Base-by-base conservation (phyloP, 2,797 vertebrate genomes). In the Semaprochilodus insignis region DNA sequence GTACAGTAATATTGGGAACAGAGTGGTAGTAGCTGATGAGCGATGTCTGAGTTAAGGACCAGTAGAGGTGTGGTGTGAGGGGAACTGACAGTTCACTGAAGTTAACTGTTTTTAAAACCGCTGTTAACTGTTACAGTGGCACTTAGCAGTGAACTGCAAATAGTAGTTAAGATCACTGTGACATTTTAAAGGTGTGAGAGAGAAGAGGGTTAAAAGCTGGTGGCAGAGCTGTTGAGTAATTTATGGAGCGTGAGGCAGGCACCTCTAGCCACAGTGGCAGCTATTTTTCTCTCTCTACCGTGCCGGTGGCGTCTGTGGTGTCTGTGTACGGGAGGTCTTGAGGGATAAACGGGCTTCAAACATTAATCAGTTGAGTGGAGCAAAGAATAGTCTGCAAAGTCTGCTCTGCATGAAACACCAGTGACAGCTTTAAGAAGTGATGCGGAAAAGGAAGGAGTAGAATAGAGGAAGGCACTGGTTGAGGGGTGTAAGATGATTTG, bases 1-100 rank as follows among this genome's bases (percentile, higher is more conserved):
- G 23, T 25, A 62, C 19, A 40, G 34, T 1, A 36, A 11, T 6
- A 36, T 21, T 66, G 63, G 19, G 36, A 66, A 66, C 16, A 36
- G 2, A 21, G 19, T 52, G 0, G 40, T 54, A 71, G 23, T 40
- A 36, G 34, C 72, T 51, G 67, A 63, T 25, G 48, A 67, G 76
- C 31, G 17, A 44, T 89, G 71, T 88, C 83, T 88, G 89, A 86
- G 78, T 78, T 86, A 90, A 77, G 78, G 55, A 48, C 67, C 36
- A 69, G 73, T 54, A 74, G 85, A 89, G 87, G 88, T 88, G 90
- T 88, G 87, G 87, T 86, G 85, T 86, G 85, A 91, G 89, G 88
- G 88, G 86, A 88, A 85, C 84, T 89, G 83, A 87, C 83, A 85
- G 82, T 76, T 80, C 84, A 80, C 88, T 88, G 88, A 91, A 85